These are phyloP conservation scores for Microcebus ravelobensis DNA, from an alignment of 2,113 vertebrate genomes.

Conservation along the genomic window DNA sequence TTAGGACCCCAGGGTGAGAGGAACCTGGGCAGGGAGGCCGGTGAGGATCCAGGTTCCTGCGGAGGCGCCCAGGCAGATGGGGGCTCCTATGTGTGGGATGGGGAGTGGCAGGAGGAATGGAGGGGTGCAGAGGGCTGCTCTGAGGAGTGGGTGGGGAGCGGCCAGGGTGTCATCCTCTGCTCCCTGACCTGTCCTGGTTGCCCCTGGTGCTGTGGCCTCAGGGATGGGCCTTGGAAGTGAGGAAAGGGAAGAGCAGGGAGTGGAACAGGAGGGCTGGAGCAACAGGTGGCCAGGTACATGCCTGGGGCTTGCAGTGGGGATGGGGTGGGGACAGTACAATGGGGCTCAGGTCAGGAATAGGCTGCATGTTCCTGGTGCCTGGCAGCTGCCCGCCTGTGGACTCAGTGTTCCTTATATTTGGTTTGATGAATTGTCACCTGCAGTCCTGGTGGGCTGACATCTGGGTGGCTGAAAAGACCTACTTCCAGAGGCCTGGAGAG, in stretches of 20 bases:
- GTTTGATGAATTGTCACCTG: not conserved
- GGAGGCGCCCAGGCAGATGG: not conserved
- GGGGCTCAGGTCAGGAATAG: not conserved
- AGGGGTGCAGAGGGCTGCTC: not conserved
- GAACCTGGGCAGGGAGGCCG: not conserved
- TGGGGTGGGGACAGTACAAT: not conserved
- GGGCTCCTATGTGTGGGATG: not conserved
- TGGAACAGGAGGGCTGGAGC: not conserved
- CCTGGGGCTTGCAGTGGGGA: too few species aligned
- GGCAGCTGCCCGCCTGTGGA: not conserved
- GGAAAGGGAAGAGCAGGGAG: not conserved
- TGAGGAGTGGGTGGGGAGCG: not conserved
- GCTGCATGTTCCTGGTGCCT: accelerated
- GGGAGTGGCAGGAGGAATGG: not conserved
- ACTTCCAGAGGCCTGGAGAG: not conserved
- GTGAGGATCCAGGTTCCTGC: not conserved
- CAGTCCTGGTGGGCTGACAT: not conserved
- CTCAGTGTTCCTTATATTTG: not conserved
- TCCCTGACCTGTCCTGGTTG: not conserved
- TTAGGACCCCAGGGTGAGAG: not conserved
- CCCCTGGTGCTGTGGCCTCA: not conserved
- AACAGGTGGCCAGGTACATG: accelerated
- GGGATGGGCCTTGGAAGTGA: not conserved
- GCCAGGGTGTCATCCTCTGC: not conserved
- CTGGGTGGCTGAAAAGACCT: not conserved